Evolutionary conservation across 2,113 vertebrate genomes (phyloP).

Genomic region (Trochalopteron elliotii): DNA sequence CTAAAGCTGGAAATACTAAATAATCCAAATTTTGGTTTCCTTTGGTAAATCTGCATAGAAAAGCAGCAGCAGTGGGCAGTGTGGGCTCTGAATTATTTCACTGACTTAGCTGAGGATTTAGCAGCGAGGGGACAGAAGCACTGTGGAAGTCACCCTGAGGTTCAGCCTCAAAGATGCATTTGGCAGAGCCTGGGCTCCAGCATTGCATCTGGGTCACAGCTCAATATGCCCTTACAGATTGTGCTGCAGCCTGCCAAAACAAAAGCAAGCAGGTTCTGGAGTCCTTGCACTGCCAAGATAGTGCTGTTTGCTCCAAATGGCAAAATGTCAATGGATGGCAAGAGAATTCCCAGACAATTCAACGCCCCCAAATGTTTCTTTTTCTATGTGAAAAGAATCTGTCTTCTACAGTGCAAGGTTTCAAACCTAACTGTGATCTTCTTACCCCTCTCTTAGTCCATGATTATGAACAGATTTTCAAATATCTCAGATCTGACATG

Average conservation of each 20-base stretch:
- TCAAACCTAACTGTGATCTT: background rate
- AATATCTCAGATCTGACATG: background rate
- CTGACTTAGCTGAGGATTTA: background rate
- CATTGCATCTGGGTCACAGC: rapidly evolving
- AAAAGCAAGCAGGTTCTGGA: background rate
- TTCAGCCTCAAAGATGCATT: background rate
- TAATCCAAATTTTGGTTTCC: background rate
- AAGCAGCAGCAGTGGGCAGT: background rate
- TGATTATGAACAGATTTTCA: background rate
- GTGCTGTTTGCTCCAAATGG: background rate
- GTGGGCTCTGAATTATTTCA: background rate
- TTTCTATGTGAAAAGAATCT: background rate
- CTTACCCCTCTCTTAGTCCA: background rate
- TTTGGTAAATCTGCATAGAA: background rate
- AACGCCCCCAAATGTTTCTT: background rate
- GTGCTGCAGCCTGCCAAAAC: background rate
- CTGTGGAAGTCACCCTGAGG: background rate
- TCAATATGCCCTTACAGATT: background rate
- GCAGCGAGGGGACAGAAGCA: background rate
- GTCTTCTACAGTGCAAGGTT: background rate
- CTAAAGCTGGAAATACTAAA: background rate
- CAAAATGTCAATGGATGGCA: background rate
- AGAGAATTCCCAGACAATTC: background rate
- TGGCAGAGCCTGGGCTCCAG: background rate
- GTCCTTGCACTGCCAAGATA: background rate